Percentiles rank a stretch among this genome's conserved stretches.
Conservation (phyloP, 2,113 vertebrate genomes). For the Neodontobutis hainanensis region DNA sequence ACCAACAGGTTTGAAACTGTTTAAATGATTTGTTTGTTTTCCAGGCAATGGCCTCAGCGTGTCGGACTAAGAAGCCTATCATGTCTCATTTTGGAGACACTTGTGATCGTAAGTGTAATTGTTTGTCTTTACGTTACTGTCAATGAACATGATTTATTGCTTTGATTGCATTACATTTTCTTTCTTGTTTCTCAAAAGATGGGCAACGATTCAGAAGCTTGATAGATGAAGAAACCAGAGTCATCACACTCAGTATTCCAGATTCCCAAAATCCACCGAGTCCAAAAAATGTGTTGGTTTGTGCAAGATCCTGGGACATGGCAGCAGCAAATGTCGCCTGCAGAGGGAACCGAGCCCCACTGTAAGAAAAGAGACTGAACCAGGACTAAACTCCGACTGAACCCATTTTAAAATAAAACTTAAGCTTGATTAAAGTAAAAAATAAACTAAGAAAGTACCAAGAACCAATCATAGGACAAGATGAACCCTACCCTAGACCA, state of each 20-base stretch:
- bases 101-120: constrained; percentile 46
- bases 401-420: too few species aligned
- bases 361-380: constrained; percentile 34
- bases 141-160: not conserved
- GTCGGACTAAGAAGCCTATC: constrained; percentile 42
- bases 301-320: constrained; percentile 58
- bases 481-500: too few species aligned
- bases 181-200: not conserved
- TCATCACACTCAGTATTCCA: constrained; percentile 41
- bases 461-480: too few species aligned
- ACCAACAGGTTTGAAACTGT: too few species aligned
- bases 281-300: constrained; percentile 36
- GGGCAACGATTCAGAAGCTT: not conserved
- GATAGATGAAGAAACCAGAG: not conserved
- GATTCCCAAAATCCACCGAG: fast-evolving
- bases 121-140: not conserved
- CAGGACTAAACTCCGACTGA: too few species aligned
- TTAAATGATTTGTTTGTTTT: not conserved
- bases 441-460: too few species aligned
- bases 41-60: constrained; percentile 42
- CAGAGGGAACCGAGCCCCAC: not conserved
- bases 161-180: not conserved
- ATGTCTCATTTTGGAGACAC: constrained; percentile 70
- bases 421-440: not conserved
- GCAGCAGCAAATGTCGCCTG: constrained; percentile 71